Evolutionary conservation across 2,113 vertebrate species (phyloP).

Genomic region (Corynorhinus townsendii): DNA sequence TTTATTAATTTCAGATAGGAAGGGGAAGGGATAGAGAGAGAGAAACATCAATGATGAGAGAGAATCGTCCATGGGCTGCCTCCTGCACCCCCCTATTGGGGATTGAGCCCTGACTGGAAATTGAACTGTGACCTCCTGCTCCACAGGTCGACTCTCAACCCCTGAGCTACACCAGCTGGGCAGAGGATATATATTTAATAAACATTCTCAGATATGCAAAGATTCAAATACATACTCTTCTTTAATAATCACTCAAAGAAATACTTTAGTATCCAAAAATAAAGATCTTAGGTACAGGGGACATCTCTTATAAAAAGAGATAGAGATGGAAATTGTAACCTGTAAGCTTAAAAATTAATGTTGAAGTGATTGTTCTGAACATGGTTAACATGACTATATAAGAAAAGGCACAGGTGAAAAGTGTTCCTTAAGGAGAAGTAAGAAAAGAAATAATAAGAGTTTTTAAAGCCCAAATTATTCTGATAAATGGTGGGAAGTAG

Average conservation of each 20-base stretch:
- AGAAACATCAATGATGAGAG: no score
- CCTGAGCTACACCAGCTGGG: no score
- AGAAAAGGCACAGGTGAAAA: slow-evolving; percentile 14
- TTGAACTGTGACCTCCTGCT: no score
- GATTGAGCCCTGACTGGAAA: no score
- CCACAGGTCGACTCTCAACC: no score
- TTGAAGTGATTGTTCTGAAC: neutral
- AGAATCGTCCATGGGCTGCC: no score
- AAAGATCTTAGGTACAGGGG: neutral
- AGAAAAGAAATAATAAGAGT: neutral
- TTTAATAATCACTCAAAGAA: slow-evolving; percentile 27
- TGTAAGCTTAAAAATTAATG: slow-evolving; percentile 3
- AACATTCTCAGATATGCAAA: slow-evolving; percentile 16
- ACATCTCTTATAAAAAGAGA: neutral
- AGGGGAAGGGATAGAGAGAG: no score
- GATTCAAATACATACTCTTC: neutral
- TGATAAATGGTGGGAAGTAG: neutral
- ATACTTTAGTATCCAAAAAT: slow-evolving; percentile 25
- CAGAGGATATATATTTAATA: slow-evolving; percentile 1
- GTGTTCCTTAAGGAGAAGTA: neutral
- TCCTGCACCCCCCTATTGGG: no score
- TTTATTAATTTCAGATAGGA: no score
- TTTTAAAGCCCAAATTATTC: slow-evolving; percentile 25
- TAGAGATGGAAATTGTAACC: neutral
- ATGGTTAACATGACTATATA: neutral